A percentile compares a stretch with the other conserved stretches of the same genome.
Evolutionary conservation across 2,888 invertebrate genomes (phyloP).

Genomic region (Synergus umbraculus): DNA sequence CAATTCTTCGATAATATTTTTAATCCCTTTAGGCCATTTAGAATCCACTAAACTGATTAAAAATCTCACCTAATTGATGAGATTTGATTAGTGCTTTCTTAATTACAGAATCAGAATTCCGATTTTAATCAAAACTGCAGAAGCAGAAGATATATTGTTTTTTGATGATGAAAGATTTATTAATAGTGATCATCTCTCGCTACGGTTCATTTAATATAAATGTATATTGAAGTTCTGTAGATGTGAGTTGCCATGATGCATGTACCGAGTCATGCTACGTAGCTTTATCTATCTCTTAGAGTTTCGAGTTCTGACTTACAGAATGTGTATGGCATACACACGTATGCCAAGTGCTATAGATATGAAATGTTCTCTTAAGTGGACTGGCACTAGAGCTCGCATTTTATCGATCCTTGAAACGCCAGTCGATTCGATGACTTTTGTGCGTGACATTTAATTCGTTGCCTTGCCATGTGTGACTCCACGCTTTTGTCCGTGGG

Average conservation of each 20-base stretch:
- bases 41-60: too few relatives aligned
- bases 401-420: conserved; percentile 49
- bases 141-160: too few relatives aligned
- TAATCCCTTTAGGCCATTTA: too few relatives aligned
- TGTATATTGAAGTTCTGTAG: background rate
- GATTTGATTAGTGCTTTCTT: too few relatives aligned
- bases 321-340: conserved; percentile 6
- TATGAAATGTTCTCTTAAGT: conserved; percentile 27
- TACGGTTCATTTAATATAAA: conserved; percentile 4
- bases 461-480: conserved; percentile 50
- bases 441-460: conserved; percentile 51
- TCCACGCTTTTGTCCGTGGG: conserved; percentile 49
- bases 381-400: conserved; percentile 32
- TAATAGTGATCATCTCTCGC: background rate
- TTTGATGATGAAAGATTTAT: background rate
- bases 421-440: conserved; percentile 46
- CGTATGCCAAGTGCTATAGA: conserved; percentile 32
- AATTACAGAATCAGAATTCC: too few relatives aligned
- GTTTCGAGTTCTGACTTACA: conserved; percentile 5
- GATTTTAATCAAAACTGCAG: too few relatives aligned
- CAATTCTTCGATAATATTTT: too few relatives aligned
- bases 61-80: too few relatives aligned
- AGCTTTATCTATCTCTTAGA: conserved; percentile 40
- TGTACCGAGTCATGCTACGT: conserved; percentile 68
- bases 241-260: conserved; percentile 48